Conservation (phyloP, 1,140 invertebrate species). For the Ladona fulva region DNA sequence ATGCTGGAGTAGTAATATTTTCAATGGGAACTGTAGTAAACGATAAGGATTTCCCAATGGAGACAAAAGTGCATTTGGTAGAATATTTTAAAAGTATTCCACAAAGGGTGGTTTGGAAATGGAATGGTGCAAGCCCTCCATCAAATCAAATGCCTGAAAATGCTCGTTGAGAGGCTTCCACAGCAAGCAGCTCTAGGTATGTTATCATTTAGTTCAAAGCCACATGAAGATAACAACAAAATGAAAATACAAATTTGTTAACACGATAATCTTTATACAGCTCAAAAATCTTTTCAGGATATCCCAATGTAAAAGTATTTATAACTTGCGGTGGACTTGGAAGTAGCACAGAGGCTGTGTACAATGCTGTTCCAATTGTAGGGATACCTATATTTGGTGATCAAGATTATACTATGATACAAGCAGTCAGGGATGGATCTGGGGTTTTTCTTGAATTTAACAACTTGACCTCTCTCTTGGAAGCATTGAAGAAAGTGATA, state of each 20-base stretch:
- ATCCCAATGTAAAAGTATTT: slow-evolving; percentile 37
- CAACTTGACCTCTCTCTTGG: slow-evolving; percentile 22
- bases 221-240: no score
- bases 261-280: background rate
- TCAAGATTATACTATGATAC: slow-evolving; percentile 34
- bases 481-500: slow-evolving; percentile 19
- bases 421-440: slow-evolving; percentile 29
- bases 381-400: slow-evolving; percentile 41
- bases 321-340: slow-evolving; percentile 43
- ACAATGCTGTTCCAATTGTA: slow-evolving; percentile 38
- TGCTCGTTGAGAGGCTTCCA: slow-evolving; percentile 31
- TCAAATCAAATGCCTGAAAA: slow-evolving; percentile 39
- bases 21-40: slow-evolving; percentile 38
- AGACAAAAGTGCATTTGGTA: slow-evolving; percentile 16
- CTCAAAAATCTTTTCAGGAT: slow-evolving; percentile 27
- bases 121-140: slow-evolving; percentile 26
- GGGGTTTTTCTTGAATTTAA: slow-evolving; percentile 33
- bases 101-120: slow-evolving; percentile 24
- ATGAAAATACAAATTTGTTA: no score
- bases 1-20: slow-evolving; percentile 45
- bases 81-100: slow-evolving; percentile 22
- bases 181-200: slow-evolving; percentile 22
- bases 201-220: background rate
- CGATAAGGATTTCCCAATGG: slow-evolving; percentile 19
- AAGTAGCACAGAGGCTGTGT: slow-evolving; percentile 37